phyloP scores from a whole-genome alignment of 2,888 invertebrate genomes.

The Vannuccia rotundouncinata region DNA sequence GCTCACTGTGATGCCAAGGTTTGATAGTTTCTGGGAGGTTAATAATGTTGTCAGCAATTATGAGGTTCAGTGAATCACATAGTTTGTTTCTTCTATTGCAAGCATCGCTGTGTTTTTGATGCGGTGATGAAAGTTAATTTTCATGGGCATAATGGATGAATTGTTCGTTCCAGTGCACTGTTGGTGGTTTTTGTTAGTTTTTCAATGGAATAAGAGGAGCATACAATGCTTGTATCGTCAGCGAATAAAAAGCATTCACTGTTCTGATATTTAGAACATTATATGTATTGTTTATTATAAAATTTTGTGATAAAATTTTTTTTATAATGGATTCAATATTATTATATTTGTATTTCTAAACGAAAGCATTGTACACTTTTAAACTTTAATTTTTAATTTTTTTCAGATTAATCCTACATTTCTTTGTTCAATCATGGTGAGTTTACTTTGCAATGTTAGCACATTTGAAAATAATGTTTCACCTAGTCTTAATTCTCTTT shows the following conservation, averaged over 20 bases:
- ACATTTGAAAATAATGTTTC: no score
- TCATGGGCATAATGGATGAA: neutral
- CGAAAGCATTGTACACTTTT: no score
- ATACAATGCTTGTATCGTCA: neutral
- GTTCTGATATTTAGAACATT: no score
- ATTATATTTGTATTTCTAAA: no score
- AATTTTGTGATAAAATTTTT: no score
- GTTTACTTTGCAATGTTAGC: no score
- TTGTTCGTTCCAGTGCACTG: neutral
- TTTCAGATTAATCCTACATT: no score
- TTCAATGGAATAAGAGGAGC: neutral
- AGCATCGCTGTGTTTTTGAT: neutral
- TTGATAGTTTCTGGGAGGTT: slow-evolving; percentile 19
- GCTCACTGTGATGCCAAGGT: slow-evolving; percentile 21
- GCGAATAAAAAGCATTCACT: neutral
- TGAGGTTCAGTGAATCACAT: slow-evolving; percentile 2
- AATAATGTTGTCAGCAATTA: slow-evolving; percentile 12
- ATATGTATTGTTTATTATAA: no score
- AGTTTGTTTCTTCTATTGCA: slow-evolving; percentile 13
- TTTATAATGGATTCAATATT: no score
- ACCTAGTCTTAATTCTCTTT: no score
- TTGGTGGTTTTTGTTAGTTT: neutral
- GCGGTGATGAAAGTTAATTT: neutral
- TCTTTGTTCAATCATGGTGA: no score
- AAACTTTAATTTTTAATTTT: no score